These are phyloP conservation scores for Streptopelia turtur DNA, from an alignment of 2,797 vertebrate genomes.

Conservation along the genomic window DNA sequence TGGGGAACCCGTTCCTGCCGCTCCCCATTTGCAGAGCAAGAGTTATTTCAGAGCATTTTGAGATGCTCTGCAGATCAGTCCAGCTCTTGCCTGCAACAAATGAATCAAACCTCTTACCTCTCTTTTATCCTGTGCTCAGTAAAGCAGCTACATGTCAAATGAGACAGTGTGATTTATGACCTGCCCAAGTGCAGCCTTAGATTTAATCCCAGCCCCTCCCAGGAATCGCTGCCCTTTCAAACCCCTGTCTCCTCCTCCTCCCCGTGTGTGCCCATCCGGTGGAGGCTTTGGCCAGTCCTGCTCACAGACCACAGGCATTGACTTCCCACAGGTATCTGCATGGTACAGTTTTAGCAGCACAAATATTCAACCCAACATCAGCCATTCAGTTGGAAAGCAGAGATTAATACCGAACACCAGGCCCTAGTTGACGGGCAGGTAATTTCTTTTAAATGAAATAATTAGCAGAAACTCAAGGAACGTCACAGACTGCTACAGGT, in stretches of 20 bases:
- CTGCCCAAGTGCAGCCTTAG: not conserved
- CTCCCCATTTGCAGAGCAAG: not conserved
- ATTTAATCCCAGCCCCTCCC: not conserved
- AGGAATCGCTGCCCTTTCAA: not conserved
- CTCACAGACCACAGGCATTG: not conserved
- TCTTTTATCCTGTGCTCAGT: not conserved
- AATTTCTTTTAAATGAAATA: not conserved
- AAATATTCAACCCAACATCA: not conserved
- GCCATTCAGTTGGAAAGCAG: not conserved
- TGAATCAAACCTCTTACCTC: not conserved
- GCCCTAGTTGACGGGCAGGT: not conserved
- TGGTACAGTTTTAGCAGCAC: not conserved
- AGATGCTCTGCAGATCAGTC: not conserved
- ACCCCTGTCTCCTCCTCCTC: not conserved
- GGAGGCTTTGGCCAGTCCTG: not conserved
- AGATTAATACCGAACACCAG: too few species aligned
- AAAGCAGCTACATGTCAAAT: not conserved
- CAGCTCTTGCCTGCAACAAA: not conserved
- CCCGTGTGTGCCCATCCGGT: too few species aligned
- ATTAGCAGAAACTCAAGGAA: not conserved
- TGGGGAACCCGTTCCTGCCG: too few species aligned
- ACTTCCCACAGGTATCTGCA: not conserved
- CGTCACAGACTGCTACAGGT: not conserved
- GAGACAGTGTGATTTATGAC: too few species aligned
- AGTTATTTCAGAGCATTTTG: not conserved